Base-by-base conservation (phyloP, 2,888 invertebrate genomes). In the Platycheirus rosarum region DNA sequence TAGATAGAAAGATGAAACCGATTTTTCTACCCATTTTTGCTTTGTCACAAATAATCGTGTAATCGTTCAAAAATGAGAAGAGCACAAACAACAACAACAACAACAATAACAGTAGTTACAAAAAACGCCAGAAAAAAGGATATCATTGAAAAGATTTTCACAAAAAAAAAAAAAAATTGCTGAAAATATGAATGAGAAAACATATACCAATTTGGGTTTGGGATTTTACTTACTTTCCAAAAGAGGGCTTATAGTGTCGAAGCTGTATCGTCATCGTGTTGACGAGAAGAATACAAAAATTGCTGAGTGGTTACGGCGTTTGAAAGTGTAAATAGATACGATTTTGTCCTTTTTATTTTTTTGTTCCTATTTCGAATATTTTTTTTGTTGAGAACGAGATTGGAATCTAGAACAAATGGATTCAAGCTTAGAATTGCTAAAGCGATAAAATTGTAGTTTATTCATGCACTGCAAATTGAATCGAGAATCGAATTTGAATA, bases 11-110 rank as follows among this genome's bases (percentile, higher is more conserved):
- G 77, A 68, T 82, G 62, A 70, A n/a, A 76, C 60, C 65, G 65
- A 63, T 77, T 63, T 44, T 71, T 53, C 11, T 62, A 66, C 48
- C 71, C 40, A 55, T 82, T 76, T 80, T 77, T 42, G 53, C 65
- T 71, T 80, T 76, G 65, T 76, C 63, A 80, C 76, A 76, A 80
- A 70, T 80, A 80, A 80, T 70, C 76, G 80, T 80, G 76, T 76
- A 80, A 76, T 80, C 80, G 76, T 76, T 66, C n/a, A 70, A 37
- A 63, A 69, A 63, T 37, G 62, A 79, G n/a, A 63, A 51, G 53
- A 42, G 48, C 20, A 60, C 57, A 49, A 62, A 32, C 11, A 66
- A 66, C 35, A 62, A 23, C 20, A 63, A 37, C 46, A 62, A 62
- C 44, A 49, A 48, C 4, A 18, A 46, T 9, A 35, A 16, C 13